Percentiles rank a stretch among this genome's conserved stretches.
Evolutionary conservation across 1,140 invertebrate species (phyloP).

Genomic region (Trichonephila inaurata): DNA sequence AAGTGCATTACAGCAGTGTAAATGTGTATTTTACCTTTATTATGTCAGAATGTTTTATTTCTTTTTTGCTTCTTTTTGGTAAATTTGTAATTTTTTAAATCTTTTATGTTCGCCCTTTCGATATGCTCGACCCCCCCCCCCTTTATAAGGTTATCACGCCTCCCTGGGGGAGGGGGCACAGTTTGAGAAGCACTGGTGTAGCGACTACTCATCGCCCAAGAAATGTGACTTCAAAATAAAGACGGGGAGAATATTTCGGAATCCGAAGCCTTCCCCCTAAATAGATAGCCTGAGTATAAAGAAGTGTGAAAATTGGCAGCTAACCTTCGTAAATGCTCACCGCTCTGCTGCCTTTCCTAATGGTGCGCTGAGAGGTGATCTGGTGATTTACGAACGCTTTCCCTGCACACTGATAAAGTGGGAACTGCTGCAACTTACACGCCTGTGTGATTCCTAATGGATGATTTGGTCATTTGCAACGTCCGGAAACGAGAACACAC

Average conservation of each 20-base stretch:
- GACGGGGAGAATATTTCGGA: neutral
- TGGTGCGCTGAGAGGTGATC: neutral
- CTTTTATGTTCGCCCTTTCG: too few species aligned
- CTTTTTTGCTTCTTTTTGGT: too few species aligned
- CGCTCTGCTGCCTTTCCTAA: slow-evolving; percentile 37
- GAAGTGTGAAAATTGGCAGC: slow-evolving; percentile 26
- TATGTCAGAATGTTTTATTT: too few species aligned
- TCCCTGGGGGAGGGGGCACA: too few species aligned
- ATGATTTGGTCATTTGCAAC: slow-evolving; percentile 14
- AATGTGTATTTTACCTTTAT: too few species aligned
- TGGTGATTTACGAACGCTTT: slow-evolving; percentile 16
- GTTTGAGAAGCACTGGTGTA: too few species aligned
- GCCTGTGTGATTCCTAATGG: slow-evolving; percentile 46
- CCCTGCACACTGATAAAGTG: neutral
- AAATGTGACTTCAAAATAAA: too few species aligned
- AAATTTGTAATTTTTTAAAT: too few species aligned
- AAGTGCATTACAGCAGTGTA: too few species aligned
- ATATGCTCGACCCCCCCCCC: too few species aligned
- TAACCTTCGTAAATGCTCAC: slow-evolving; percentile 19
- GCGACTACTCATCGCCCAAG: too few species aligned
- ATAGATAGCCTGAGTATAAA: neutral
- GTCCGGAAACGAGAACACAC: neutral
- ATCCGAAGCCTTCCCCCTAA: neutral
- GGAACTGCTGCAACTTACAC: slow-evolving; percentile 41
- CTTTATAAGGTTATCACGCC: too few species aligned